Conservation (phyloP, 2,113 vertebrate genomes). For the Cephalopholis sonnerati region DNA sequence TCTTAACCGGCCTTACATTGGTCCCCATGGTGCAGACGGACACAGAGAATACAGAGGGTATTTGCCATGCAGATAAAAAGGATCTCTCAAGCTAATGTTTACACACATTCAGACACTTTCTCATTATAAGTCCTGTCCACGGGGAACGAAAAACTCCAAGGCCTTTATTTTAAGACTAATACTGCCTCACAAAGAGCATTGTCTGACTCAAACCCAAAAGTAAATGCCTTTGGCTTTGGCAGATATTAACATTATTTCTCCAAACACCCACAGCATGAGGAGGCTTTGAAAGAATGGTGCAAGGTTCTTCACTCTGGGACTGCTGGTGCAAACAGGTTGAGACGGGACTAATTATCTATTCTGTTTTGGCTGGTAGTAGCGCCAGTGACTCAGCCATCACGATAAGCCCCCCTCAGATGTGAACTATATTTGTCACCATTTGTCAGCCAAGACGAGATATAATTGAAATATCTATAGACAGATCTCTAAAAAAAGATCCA, state of each 20-base stretch:
- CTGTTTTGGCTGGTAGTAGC: constrained; percentile 34
- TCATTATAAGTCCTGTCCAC: constrained; percentile 53
- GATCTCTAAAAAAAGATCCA: neutral
- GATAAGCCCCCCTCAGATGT: constrained; percentile 29
- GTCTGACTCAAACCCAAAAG: constrained; percentile 55
- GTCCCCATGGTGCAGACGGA: constrained; percentile 42
- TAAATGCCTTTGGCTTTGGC: constrained; percentile 35
- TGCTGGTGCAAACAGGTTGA: constrained; percentile 41
- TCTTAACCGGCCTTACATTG: constrained; percentile 51
- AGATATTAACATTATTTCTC: constrained; percentile 48
- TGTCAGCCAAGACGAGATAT: constrained; percentile 12
- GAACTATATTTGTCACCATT: constrained; percentile 35
- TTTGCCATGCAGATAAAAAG: constrained; percentile 66
- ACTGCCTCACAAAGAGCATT: constrained; percentile 30
- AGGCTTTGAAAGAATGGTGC: constrained; percentile 48
- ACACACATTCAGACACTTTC: constrained; percentile 62
- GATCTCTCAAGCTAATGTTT: constrained; percentile 61
- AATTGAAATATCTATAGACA: constrained; percentile 30
- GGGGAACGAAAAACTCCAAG: constrained; percentile 41
- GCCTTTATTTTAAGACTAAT: constrained; percentile 50
- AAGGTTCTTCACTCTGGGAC: constrained; percentile 34
- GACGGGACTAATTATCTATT: constrained; percentile 47
- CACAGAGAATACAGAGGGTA: constrained; percentile 44
- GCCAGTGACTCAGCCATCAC: constrained; percentile 42
- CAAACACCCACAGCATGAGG: constrained; percentile 41